These are phyloP conservation scores for Melangyna quadrimaculata DNA, from an alignment of 2,888 invertebrate species.

Conservation along the genomic window DNA sequence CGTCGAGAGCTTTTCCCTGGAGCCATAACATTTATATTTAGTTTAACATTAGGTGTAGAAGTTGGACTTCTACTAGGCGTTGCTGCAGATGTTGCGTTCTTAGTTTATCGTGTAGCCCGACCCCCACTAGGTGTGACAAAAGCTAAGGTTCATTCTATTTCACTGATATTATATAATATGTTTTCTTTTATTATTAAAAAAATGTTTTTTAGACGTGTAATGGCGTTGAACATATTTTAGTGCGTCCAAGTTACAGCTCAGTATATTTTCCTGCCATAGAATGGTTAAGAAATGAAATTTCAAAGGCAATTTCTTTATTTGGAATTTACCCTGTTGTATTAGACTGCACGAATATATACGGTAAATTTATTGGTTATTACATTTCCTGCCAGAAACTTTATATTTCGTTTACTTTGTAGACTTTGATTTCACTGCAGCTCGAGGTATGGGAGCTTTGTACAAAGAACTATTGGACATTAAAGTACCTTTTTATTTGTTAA, in stretches of 20 bases:
- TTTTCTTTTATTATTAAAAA: conserved; percentile 10
- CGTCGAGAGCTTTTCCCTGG: conserved; percentile 90
- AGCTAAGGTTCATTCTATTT: conserved; percentile 83
- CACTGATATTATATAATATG: background rate
- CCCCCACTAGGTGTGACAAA: conserved; percentile 89
- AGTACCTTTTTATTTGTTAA: conserved; percentile 87
- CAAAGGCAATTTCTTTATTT: conserved; percentile 86
- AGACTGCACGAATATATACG: conserved; percentile 90
- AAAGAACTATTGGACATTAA: conserved; percentile 87
- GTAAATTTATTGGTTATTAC: conserved; percentile 78
- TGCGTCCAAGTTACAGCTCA: conserved; percentile 89
- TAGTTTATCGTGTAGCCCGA: conserved; percentile 91
- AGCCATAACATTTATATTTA: conserved; percentile 91
- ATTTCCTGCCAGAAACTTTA: background rate
- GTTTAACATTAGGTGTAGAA: conserved; percentile 91
- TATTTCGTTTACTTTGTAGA: conserved; percentile 81
- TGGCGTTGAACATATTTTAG: conserved; percentile 87
- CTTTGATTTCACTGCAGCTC: conserved; percentile 93
- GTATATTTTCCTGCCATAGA: conserved; percentile 92
- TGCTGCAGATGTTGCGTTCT: conserved; percentile 88
- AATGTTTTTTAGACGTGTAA: conserved; percentile 83
- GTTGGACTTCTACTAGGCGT: conserved; percentile 93
- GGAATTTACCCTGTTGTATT: conserved; percentile 90
- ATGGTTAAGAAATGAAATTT: conserved; percentile 90
- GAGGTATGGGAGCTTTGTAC: conserved; percentile 90